These are phyloP conservation scores for Arizona elegans DNA, from an alignment of 2,113 vertebrate genomes.

Conservation along the genomic window DNA sequence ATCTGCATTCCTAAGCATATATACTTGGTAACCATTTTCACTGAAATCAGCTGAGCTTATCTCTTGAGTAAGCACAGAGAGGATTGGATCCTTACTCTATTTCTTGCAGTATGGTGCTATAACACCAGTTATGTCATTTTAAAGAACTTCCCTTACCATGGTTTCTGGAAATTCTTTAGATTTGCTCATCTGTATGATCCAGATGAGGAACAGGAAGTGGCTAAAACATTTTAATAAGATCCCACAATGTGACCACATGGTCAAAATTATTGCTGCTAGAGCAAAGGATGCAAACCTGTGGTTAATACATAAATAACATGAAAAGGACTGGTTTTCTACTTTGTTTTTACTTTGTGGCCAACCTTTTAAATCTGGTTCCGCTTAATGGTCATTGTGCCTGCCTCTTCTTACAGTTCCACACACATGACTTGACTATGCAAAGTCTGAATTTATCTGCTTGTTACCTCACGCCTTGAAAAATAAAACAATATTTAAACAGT, in stretches of 20 bases:
- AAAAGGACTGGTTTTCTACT: slow-evolving; percentile 40
- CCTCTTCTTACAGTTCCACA: slow-evolving; percentile 13
- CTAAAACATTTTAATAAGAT: slow-evolving; percentile 43
- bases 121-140: neutral
- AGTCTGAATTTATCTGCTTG: slow-evolving; percentile 23
- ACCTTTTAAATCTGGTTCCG: slow-evolving; percentile 32
- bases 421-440: neutral
- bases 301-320: slow-evolving; percentile 38
- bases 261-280: slow-evolving; percentile 43
- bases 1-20: neutral
- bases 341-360: slow-evolving; percentile 4
- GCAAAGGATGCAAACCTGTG: slow-evolving; percentile 41
- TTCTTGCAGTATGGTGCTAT: neutral
- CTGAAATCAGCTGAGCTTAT: neutral
- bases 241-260: slow-evolving; percentile 51
- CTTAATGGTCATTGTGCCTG: slow-evolving; percentile 37
- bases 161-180: slow-evolving; percentile 23
- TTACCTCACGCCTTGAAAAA: neutral
- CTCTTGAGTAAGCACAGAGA: neutral
- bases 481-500: slow-evolving; percentile 24
- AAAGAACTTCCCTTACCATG: slow-evolving; percentile 16
- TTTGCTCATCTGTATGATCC: slow-evolving; percentile 36
- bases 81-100: neutral
- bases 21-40: neutral
- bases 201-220: slow-evolving; percentile 32